Percentiles rank a stretch among this genome's conserved stretches.
Evolutionary conservation across 2,888 invertebrate genomes (phyloP).

Genomic region (Drosophila prolongata): DNA sequence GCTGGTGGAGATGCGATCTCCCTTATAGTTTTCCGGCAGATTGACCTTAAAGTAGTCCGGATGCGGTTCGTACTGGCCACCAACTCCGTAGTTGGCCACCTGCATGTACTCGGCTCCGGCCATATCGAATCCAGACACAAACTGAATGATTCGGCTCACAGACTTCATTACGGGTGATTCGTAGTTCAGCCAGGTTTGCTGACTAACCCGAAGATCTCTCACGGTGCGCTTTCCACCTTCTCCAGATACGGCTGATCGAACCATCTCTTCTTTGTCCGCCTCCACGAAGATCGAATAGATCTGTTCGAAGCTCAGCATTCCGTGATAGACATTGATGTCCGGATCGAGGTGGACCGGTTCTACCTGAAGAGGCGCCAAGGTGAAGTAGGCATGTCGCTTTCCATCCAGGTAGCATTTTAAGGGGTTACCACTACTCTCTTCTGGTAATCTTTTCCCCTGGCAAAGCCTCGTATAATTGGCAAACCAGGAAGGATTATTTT

Average conservation of each 20-base stretch:
- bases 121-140: conserved; percentile 93
- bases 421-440: neutral
- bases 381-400: conserved; percentile 87
- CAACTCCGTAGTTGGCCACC: conserved; percentile 99
- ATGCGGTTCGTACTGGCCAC: conserved; percentile 99
- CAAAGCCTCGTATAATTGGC: conserved; percentile 61
- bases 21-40: neutral
- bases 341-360: conserved; percentile 92
- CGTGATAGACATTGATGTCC: conserved; percentile 92
- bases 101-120: conserved; percentile 96
- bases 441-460: conserved; percentile 52
- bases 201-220: conserved; percentile 64
- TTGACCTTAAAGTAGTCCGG: conserved; percentile 91
- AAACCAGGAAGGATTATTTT: neutral
- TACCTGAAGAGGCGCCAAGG: conserved; percentile 90
- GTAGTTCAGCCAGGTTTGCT: conserved; percentile 68
- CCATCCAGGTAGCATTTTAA: conserved; percentile 57
- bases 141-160: conserved; percentile 82
- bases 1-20: conserved; percentile 95
- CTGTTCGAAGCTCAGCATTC: conserved; percentile 93
- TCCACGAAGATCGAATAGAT: conserved; percentile 86
- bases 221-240: neutral
- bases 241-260: conserved; percentile 50
- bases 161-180: conserved; percentile 34
- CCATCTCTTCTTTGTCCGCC: conserved; percentile 22